Evolutionary conservation across 2,797 vertebrate genomes (phyloP).

Genomic region (Parambassis ranga): DNA sequence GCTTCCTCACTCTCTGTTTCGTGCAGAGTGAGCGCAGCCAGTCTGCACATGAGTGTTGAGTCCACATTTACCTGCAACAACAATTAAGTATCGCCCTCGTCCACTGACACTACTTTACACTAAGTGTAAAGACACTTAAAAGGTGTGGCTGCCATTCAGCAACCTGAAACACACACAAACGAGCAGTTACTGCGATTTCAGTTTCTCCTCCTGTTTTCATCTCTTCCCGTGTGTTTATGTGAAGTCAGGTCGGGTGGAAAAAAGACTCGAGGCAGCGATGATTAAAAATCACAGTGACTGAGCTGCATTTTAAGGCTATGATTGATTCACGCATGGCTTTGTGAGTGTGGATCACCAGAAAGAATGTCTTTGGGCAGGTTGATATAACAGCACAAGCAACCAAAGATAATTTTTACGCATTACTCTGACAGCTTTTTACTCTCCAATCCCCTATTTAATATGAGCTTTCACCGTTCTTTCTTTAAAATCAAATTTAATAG

Average conservation of each 20-base stretch:
- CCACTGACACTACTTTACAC: too few relatives aligned
- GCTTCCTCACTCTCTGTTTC: neutral
- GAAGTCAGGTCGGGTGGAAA: neutral
- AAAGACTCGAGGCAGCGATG: neutral
- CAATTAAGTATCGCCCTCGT: neutral
- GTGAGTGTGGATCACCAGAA: neutral
- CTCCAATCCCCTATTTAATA: slow-evolving; percentile 60
- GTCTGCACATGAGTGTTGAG: neutral
- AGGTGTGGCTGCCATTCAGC: too few relatives aligned
- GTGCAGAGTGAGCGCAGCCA: neutral
- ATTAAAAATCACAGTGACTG: neutral
- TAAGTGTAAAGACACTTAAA: too few relatives aligned
- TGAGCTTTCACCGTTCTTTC: slow-evolving; percentile 4
- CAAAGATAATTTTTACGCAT: slow-evolving; percentile 42
- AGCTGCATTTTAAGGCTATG: neutral
- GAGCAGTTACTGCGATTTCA: neutral
- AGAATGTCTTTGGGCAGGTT: neutral
- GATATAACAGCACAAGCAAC: slow-evolving; percentile 9
- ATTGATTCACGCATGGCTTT: neutral
- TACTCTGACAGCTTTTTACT: slow-evolving; percentile 37
- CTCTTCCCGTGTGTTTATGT: neutral
- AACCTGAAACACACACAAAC: too few relatives aligned
- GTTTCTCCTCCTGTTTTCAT: neutral
- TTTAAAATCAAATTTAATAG: slow-evolving; percentile 46
- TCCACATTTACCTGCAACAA: neutral